These are phyloP conservation scores for Henicopernis longicauda DNA, from an alignment of 2,113 vertebrate genomes.

Conservation along the genomic window DNA sequence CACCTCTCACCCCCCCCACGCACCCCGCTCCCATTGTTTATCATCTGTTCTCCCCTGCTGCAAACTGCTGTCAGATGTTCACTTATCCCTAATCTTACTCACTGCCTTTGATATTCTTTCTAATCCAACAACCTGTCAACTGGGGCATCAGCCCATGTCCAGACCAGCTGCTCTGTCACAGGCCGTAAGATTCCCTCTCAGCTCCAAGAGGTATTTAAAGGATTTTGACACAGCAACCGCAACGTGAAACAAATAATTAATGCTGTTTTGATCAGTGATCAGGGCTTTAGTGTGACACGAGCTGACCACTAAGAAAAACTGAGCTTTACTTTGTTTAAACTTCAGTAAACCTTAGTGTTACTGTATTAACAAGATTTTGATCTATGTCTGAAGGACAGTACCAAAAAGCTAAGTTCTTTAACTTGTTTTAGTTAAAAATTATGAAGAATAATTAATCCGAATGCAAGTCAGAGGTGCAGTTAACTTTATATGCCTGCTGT, in stretches of 20 bases:
- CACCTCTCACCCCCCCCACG: conserved; percentile 66
- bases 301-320: conserved; percentile 47
- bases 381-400: conserved; percentile 36
- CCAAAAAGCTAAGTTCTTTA: neutral
- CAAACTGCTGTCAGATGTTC: conserved; percentile 76
- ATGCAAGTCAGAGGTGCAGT: neutral
- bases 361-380: conserved; percentile 51
- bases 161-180: conserved; percentile 75
- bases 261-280: conserved; percentile 58
- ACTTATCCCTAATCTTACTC: conserved; percentile 75
- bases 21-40: conserved; percentile 72
- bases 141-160: conserved; percentile 73
- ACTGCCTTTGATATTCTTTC: conserved; percentile 75
- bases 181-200: conserved; percentile 57
- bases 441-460: neutral
- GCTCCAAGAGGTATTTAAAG: conserved; percentile 63
- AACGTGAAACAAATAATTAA: conserved; percentile 71
- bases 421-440: neutral
- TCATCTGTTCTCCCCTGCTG: conserved; percentile 76
- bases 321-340: conserved; percentile 66
- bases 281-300: conserved; percentile 50
- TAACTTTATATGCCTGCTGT: neutral
- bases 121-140: conserved; percentile 78
- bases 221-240: conserved; percentile 54
- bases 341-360: conserved; percentile 14